Percentiles rank a stretch among this genome's conserved stretches.
phyloP scores from a whole-genome alignment of 53 echinoderm and acorn worm species.

The Luidia sarsii region DNA sequence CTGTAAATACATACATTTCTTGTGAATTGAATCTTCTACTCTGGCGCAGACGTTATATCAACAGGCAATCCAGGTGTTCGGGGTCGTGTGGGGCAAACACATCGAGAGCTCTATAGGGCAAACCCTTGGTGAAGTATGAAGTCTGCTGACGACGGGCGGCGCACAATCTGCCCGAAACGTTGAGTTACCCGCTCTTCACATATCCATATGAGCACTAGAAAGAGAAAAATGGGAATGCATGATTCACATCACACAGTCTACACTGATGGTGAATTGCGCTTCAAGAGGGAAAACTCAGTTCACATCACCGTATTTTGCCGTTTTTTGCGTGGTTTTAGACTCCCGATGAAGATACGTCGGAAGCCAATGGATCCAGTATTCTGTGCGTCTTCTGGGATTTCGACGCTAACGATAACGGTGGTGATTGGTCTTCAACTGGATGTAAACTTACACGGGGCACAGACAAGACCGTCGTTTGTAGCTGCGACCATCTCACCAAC shows the following conservation, averaged over 20 bases:
- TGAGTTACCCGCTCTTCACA: no score
- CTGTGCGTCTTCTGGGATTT: constrained; percentile 89
- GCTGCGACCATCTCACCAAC: constrained; percentile 80
- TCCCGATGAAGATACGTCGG: neutral
- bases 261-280: neutral
- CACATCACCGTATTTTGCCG: neutral
- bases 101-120: no score
- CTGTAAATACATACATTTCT: no score
- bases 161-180: no score
- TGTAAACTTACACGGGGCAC: constrained; percentile 35
- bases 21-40: no score
- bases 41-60: no score
- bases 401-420: constrained; percentile 52
- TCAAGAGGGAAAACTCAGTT: neutral
- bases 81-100: no score
- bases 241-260: neutral
- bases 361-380: constrained; percentile 10
- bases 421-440: constrained; percentile 81
- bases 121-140: no score
- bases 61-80: no score
- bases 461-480: constrained; percentile 52
- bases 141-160: no score
- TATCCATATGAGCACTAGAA: no score
- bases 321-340: no score
- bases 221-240: neutral